Base-by-base conservation (phyloP, 2,888 invertebrate species). In the Scaptomyza caliginosa region DNA sequence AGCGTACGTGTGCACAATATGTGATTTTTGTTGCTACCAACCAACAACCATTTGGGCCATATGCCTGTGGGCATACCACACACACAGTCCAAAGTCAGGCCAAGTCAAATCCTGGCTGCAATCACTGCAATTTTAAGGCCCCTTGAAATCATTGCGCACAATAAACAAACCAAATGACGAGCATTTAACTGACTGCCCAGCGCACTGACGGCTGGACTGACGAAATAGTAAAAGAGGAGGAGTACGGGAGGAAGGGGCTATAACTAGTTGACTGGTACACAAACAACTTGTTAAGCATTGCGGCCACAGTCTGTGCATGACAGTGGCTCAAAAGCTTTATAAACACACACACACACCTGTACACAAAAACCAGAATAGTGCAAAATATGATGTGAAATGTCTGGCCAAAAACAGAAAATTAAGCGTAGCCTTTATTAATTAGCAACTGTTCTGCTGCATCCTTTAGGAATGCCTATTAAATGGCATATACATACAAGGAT, bases 131-230 rank as follows among this genome's bases (percentile, higher is more conserved):
- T 82, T 84, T 81, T 72, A 74, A 72, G 70, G 68, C 69, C 62
- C 42, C 71, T 69, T 65, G 71, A 84, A 84, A 84, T 86, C 86
- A 84, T 83, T 77, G 77, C 79, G 65, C 74, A 86, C 77, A 83
- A 84, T 86, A 86, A 85, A 84, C 86, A 84, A 86, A 77, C 84
- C 70, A 74, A 80, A 85, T 82, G 85, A 84, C 81, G 86, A 86
- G 86, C 79, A 81, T 86, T 85, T 85, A 84, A 84, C 85, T 67
- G 77, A 85, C 82, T 81, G 71, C 49, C 67, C 81, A 52, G 60
- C 57, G 59, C 56, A 65, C 51, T 13, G 51, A 38, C 8, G 13
- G 26, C 11, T 48, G 32, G 38, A n/a, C 38, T 49, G 59, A 19
- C 32, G 39, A 32, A 32, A 51, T 28, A 40, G 36, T 3, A 6